Conservation (phyloP, 2,113 vertebrate genomes). For the Cichladusa arquata region DNA sequence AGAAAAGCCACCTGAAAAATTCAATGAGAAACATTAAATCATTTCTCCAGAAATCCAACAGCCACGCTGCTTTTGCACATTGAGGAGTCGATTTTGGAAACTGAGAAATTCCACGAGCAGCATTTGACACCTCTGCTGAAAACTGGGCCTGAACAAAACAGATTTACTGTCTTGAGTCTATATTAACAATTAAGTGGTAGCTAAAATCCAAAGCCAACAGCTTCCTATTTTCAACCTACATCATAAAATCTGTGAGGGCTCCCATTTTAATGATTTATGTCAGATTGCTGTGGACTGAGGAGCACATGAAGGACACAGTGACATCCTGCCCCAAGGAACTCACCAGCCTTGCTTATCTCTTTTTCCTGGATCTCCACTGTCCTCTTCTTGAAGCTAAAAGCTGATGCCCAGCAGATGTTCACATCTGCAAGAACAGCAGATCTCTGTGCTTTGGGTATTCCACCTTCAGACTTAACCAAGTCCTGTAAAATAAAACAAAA, state of each 20-base stretch:
- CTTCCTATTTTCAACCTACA: background rate
- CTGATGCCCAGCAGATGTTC: conserved; percentile 52
- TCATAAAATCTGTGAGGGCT: background rate
- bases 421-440: conserved; percentile 29
- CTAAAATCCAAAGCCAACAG: background rate
- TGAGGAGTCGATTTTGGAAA: background rate
- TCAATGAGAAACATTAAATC: background rate
- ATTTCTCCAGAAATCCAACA: background rate
- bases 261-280: background rate
- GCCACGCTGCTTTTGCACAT: background rate
- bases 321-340: background rate
- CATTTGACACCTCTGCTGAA: background rate
- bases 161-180: background rate
- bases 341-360: conserved; percentile 39
- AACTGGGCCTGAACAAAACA: background rate
- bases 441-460: background rate
- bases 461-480: conserved; percentile 33
- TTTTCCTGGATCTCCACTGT: conserved; percentile 17
- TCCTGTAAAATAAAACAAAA: conserved; percentile 47
- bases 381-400: conserved; percentile 32
- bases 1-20: conserved; percentile 20
- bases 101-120: background rate
- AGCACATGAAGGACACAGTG: background rate
- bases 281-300: background rate
- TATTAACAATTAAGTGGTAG: background rate